Evolutionary conservation across 2,113 vertebrate genomes (phyloP), one percentile per base, ranked within the genome.

Genomic region (Bos indicus): DNA sequence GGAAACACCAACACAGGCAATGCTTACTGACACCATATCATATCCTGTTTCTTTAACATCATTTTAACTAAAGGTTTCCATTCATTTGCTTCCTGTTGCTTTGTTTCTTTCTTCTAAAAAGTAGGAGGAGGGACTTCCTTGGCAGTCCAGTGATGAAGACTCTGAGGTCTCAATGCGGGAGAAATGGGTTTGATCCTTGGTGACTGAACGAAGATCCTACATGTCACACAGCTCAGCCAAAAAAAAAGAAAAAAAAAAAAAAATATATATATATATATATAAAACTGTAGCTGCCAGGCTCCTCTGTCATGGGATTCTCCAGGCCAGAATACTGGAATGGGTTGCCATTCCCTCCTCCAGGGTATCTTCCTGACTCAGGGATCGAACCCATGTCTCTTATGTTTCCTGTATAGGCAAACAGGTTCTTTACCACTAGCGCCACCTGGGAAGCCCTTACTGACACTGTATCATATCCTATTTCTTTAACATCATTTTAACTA

Each of bases 11-110:
- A 26, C 28, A 59, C 4, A 88, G 51, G 43, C 60, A 13, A 57
- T 1, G 87, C 77, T 85, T 86, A 40, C 28, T 43, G 51, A 88
- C 10, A 9, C 36, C 7, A 3, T 26, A 16, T 67, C 43, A 17
- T 40, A 25, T 10, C 26, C 81, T 93, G 8, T 15, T 62, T 62
- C 15, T 81, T 74, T 48, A 60, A 71, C 14, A 16, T 67, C 64
- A 62, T 93, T 94, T 94, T 8, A 60, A 92, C 54, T 86, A 64
- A 90, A 97, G 13, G 64, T 90, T 94, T 78, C 46, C 59, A 43
- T 59, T 88, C 59, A 57, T 21, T 96, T 64, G 13, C 17, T 92
- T 90, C 8, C 5, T 74, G 25, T 86, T 87, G 25, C 59, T 95
- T 96, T 90, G 25, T 33, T 60, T 33, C 56, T 83, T 81, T 78